phyloP scores from a whole-genome alignment of 2,888 invertebrate genomes.

The Strigamia transsilvanica region DNA sequence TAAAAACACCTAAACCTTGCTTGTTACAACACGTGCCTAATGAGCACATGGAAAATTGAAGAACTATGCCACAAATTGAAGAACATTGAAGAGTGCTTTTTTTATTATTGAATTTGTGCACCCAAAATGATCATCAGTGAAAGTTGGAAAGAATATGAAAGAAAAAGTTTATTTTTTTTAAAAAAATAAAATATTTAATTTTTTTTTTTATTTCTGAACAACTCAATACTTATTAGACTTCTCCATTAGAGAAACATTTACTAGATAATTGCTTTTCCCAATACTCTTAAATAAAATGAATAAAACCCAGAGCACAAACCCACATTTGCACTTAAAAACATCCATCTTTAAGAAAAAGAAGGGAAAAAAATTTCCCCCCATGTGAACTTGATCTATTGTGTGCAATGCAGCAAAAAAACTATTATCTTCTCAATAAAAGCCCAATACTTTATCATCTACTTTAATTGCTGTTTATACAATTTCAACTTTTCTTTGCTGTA shows the following conservation, averaged over 20 bases:
- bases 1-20: conserved; percentile 4
- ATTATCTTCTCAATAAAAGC: conserved; percentile 24
- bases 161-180: neutral
- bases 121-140: neutral
- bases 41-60: conserved; percentile 11
- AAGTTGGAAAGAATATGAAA: neutral
- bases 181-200: neutral
- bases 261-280: conserved; percentile 30
- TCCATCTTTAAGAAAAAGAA: neutral
- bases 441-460: conserved; percentile 15
- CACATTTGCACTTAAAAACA: conserved; percentile 30
- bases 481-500: neutral
- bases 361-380: neutral
- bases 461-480: conserved; percentile 26
- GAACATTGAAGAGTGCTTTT: neutral
- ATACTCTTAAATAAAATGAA: neutral
- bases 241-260: conserved; percentile 30
- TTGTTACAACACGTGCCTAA: conserved; percentile 14
- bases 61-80: neutral
- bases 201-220: neutral
- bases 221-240: conserved; percentile 16
- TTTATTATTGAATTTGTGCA: neutral
- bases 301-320: neutral
- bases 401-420: neutral
- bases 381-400: conserved; percentile 21